phyloP scores from a whole-genome alignment of 2,113 vertebrate species.

The Leucosticte australis region DNA sequence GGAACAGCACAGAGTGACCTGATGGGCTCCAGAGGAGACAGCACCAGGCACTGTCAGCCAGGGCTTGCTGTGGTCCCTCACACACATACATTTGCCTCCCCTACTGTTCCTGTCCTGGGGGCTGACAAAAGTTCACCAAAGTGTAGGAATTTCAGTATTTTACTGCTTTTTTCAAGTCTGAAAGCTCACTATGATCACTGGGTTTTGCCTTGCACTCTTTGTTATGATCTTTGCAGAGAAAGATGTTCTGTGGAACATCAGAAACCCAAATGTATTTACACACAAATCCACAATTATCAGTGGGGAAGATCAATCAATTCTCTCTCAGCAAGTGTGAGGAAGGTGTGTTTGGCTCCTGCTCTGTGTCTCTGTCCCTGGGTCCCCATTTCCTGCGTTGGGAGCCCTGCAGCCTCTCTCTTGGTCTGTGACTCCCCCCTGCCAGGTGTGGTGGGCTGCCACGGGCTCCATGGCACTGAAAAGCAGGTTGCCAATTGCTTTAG shows the following conservation, averaged over 20 bases:
- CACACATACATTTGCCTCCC: not conserved
- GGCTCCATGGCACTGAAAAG: not conserved
- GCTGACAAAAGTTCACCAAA: not conserved
- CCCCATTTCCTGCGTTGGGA: not conserved
- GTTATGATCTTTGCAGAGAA: not conserved
- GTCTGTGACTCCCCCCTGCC: not conserved
- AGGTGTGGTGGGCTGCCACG: not conserved
- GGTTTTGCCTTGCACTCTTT: not conserved
- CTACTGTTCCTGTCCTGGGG: not conserved
- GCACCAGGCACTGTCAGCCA: not conserved
- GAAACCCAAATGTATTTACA: not conserved
- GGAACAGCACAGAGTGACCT: not conserved
- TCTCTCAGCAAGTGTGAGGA: not conserved
- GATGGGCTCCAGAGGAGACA: not conserved
- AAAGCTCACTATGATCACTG: not conserved
- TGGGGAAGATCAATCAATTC: not conserved
- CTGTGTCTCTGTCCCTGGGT: not conserved
- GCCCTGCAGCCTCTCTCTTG: not conserved
- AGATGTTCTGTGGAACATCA: not conserved
- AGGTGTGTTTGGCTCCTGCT: not conserved
- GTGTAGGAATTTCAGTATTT: not conserved
- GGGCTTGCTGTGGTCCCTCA: not conserved
- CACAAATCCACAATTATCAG: not conserved
- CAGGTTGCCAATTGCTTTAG: fast-evolving
- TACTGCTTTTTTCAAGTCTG: not conserved